These are phyloP conservation scores for Lepetodrilus schrolli DNA, from an alignment of 2,888 invertebrate species.

Conservation along the genomic window DNA sequence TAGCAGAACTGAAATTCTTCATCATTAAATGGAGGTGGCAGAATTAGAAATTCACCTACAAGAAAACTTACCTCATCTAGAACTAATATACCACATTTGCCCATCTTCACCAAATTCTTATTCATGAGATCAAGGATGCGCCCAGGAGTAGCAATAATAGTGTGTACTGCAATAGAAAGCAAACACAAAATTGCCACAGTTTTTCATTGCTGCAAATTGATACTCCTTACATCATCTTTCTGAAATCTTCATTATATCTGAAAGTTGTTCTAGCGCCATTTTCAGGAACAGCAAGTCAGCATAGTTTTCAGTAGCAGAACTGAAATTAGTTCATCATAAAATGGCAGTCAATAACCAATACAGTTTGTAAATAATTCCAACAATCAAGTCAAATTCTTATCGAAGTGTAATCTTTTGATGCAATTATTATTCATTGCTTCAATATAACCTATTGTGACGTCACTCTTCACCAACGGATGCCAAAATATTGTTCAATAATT, in stretches of 20 bases:
- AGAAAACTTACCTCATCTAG: constrained; percentile 87
- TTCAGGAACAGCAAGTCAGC: constrained; percentile 5
- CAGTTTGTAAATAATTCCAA: too few relatives aligned
- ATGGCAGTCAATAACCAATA: too few relatives aligned
- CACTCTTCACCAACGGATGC: too few relatives aligned
- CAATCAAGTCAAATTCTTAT: too few relatives aligned
- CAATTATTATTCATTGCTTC: too few relatives aligned
- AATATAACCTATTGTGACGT: too few relatives aligned
- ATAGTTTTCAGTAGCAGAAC: constrained; percentile 32
- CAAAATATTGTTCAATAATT: too few relatives aligned
- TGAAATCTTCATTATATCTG: background rate
- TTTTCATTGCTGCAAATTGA: background rate
- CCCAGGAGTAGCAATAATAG: constrained; percentile 99
- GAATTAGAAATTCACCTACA: too few relatives aligned
- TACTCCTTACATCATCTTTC: background rate
- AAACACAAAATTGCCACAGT: too few relatives aligned
- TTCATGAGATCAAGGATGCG: constrained; percentile 99
- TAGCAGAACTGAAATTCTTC: background rate
- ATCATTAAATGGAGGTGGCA: constrained; percentile 27
- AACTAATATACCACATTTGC: constrained; percentile 95
- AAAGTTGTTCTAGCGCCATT: background rate
- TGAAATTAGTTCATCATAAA: constrained; percentile 32
- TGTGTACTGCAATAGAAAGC: constrained; percentile 86
- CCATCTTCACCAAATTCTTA: constrained; percentile 94
- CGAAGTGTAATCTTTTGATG: too few relatives aligned